These are phyloP conservation scores for Brachynemurus nebulosus DNA, from an alignment of 2,888 invertebrate genomes.

Conservation along the genomic window DNA sequence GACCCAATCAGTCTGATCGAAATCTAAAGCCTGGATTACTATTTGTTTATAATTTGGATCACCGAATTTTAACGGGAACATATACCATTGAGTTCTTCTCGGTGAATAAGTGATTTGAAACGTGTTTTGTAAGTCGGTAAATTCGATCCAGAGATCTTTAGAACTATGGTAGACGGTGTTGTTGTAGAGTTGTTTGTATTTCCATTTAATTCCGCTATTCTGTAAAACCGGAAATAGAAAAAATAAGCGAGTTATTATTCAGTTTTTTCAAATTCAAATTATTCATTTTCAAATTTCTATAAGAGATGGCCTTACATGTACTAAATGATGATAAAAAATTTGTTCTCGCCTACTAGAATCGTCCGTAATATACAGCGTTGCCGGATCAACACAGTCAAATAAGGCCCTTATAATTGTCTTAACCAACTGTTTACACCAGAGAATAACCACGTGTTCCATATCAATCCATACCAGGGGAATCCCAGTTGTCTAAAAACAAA, in stretches of 20 bases:
- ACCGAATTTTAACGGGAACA: constrained; percentile 41
- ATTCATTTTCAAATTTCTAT: no score
- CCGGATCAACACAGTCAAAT: constrained; percentile 61
- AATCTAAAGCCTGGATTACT: constrained; percentile 51
- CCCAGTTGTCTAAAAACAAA: constrained; percentile 46
- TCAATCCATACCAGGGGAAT: constrained; percentile 78
- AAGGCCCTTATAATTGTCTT: constrained; percentile 62
- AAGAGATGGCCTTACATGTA: constrained; percentile 34
- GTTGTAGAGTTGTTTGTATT: constrained; percentile 22
- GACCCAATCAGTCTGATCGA: constrained; percentile 60
- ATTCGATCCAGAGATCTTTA: constrained; percentile 37
- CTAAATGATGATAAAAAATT: constrained; percentile 40
- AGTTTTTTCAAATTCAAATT: neutral
- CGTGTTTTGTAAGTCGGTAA: constrained; percentile 30
- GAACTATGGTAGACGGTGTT: no score
- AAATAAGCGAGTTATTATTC: neutral
- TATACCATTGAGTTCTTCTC: constrained; percentile 32
- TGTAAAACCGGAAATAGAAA: constrained; percentile 20
- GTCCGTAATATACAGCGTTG: constrained; percentile 31
- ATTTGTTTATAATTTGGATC: constrained; percentile 42
- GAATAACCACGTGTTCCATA: constrained; percentile 78
- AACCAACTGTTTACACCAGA: constrained; percentile 88
- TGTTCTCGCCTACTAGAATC: constrained; percentile 27
- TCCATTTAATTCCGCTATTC: constrained; percentile 25
- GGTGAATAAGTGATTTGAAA: constrained; percentile 29